Evolutionary conservation across 2,797 vertebrate genomes (phyloP).

Genomic region (Melanotaenia maccullochi): DNA sequence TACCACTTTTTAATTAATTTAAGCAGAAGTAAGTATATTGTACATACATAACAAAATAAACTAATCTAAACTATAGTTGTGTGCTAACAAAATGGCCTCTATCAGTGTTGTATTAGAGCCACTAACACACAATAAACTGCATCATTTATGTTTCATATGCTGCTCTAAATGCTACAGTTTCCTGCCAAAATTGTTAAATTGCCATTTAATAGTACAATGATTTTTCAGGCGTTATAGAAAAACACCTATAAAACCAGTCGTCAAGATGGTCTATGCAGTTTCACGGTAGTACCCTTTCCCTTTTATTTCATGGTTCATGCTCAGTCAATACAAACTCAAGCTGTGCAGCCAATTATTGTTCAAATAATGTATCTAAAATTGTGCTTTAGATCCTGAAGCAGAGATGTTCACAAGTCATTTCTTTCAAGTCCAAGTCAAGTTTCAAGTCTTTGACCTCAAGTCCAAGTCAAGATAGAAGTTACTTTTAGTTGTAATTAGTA

Average conservation of each 20-base stretch:
- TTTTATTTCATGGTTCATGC: neutral
- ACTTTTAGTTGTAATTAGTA: too few relatives aligned
- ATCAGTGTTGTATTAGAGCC: neutral
- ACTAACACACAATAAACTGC: neutral
- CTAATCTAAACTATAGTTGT: neutral
- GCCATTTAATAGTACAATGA: neutral
- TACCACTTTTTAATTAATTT: neutral
- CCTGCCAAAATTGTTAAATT: constrained; percentile 6
- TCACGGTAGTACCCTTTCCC: neutral
- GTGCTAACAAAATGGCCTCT: neutral
- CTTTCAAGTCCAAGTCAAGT: too few relatives aligned
- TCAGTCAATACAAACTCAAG: constrained; percentile 1
- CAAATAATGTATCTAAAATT: constrained; percentile 7
- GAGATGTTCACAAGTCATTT: too few relatives aligned
- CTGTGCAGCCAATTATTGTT: neutral
- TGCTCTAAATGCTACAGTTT: neutral
- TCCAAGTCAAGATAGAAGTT: too few relatives aligned
- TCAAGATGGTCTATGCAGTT: too few relatives aligned
- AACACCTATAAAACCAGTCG: too few relatives aligned
- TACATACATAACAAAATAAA: neutral
- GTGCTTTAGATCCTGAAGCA: neutral
- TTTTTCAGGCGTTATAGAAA: too few relatives aligned
- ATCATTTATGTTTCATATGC: neutral
- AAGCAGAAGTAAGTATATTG: neutral
- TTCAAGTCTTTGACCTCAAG: too few relatives aligned